Percentiles rank a stretch among this genome's conserved stretches.
These are phyloP conservation scores for Oppia nitens DNA, from an alignment of 1,140 invertebrate genomes.

Conservation along the genomic window DNA sequence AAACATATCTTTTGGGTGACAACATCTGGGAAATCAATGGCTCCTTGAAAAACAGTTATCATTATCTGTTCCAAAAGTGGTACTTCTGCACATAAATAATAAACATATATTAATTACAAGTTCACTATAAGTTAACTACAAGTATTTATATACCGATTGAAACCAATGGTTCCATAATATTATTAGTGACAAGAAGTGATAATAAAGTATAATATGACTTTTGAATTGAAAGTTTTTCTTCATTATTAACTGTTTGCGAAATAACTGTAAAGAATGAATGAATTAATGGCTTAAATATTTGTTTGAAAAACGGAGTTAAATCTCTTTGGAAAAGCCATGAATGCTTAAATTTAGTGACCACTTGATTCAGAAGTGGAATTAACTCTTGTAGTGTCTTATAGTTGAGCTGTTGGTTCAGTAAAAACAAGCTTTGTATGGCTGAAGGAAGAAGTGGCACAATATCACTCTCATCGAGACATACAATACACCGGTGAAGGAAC, in stretches of 20 bases:
- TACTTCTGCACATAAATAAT: constrained; percentile 23
- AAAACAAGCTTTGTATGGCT: constrained; percentile 30
- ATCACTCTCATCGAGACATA: constrained; percentile 37
- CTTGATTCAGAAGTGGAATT: constrained; percentile 40
- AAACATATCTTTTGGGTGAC: constrained; percentile 39
- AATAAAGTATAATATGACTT: constrained; percentile 39
- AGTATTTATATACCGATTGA: constrained; percentile 28
- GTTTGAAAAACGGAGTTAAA: constrained; percentile 36
- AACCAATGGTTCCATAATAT: constrained; percentile 34
- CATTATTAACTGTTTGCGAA: constrained; percentile 32
- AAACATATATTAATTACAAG: neutral
- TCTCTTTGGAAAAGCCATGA: constrained; percentile 33
- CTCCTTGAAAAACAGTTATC: constrained; percentile 36
- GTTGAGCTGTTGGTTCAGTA: constrained; percentile 28
- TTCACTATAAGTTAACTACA: neutral
- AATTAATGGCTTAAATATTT: constrained; percentile 38
- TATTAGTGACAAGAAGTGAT: constrained; percentile 33
- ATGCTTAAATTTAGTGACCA: constrained; percentile 40
- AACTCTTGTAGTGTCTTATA: constrained; percentile 35
- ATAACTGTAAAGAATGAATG: constrained; percentile 30
- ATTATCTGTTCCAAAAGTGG: constrained; percentile 32
- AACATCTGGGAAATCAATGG: constrained; percentile 35
- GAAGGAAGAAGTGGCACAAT: constrained; percentile 38
- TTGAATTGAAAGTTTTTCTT: constrained; percentile 36
- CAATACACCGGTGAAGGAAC: constrained; percentile 41